Conservation (phyloP, 2,797 vertebrate genomes). For the Lepus townsendii region DNA sequence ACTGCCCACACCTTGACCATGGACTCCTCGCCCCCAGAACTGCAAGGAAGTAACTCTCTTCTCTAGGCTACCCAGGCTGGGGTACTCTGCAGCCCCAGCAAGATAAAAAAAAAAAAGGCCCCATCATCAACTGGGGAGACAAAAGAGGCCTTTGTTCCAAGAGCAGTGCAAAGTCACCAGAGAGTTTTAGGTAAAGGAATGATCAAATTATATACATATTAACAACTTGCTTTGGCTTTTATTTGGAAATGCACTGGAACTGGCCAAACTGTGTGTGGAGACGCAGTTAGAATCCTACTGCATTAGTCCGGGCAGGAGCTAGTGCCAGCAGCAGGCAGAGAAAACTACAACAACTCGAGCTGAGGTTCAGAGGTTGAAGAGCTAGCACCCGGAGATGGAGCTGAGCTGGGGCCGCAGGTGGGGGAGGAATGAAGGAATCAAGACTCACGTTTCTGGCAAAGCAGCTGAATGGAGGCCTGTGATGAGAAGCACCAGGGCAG, state of each 20-base stretch:
- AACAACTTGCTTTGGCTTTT: slow-evolving; percentile 12
- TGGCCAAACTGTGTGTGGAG: not conserved
- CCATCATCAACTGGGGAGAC: not conserved
- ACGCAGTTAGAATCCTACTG: not conserved
- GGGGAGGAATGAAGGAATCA: not conserved
- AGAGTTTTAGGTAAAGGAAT: not conserved
- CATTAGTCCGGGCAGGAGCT: not conserved
- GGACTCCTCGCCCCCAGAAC: not conserved
- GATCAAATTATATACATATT: slow-evolving; percentile 27
- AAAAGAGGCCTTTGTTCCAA: not conserved
- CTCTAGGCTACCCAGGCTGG: not conserved
- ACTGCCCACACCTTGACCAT: not conserved
- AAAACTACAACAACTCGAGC: not conserved
- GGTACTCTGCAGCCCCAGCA: not conserved
- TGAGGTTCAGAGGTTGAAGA: not conserved
- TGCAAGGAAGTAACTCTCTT: not conserved
- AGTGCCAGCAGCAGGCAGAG: not conserved
- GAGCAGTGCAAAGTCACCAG: not conserved
- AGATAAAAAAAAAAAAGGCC: not conserved
- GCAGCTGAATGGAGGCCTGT: not conserved
- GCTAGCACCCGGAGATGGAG: not conserved
- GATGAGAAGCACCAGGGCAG: not conserved
- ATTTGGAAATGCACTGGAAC: slow-evolving; percentile 19
- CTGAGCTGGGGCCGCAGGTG: not conserved
- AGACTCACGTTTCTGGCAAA: not conserved